Base-by-base conservation (phyloP, 2,113 vertebrate species). In the Otolemur garnettii region DNA sequence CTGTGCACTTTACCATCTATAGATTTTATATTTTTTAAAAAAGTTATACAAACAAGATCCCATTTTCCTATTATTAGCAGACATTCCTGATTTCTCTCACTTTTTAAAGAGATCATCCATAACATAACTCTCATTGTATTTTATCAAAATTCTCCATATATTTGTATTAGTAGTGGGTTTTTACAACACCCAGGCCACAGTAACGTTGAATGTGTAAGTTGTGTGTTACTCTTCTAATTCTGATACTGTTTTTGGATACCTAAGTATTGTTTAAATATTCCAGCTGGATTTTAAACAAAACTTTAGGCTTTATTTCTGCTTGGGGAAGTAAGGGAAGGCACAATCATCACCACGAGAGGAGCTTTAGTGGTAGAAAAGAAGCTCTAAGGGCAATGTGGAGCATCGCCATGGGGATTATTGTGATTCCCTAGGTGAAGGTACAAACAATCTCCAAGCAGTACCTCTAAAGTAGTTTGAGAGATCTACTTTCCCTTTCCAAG, bases 221-320 rank as follows among this genome's bases (percentile, higher is more conserved):
- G 30, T 24, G 59, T 86, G 30, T 45, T 81, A 66, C 22, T 90
- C 45, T 60, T 81, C 59, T 22, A 53, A 66, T 86, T 90, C 45
- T 33, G 10, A 85, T 60, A 38, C 64, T 60, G 33, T 59, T 68
- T 82, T 77, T 90, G 30, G 81, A 80, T 38, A 90, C 35, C 50
- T 90, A 13, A 74, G 30, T 86, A 90, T 86, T 68, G 4, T 38
- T 87, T 85, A 90, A 80, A 57, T 85, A 86, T 60, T 91, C 59
- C 33, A 87, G 55, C 12, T 83, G 13, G 62, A 64, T 38, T 75
- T 80, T 17, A 35, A 60, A 38, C 24, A 60, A 81, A 81, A 60
- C 21, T 38, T 35, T 26, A 81, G n/a, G n/a, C 22, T 79, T 85
- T 90, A 26, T 72, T 9, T 84, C 45, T 45, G 15, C n/a, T 85